These are phyloP conservation scores for Macaria liturata DNA, from an alignment of 2,888 invertebrate species.

Conservation along the genomic window DNA sequence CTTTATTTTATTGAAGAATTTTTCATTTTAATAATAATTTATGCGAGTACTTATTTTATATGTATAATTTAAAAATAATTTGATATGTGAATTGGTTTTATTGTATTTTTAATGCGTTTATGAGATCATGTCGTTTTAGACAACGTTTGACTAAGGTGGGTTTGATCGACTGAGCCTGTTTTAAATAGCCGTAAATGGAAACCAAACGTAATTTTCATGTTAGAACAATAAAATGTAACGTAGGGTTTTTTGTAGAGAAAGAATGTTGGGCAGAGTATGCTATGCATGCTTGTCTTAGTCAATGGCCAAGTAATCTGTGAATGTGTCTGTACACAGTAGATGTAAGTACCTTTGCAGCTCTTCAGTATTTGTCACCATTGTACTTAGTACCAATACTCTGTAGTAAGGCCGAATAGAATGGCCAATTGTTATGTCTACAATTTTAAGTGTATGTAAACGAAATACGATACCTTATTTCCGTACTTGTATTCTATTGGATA, in stretches of 20 bases:
- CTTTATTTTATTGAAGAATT: conserved; percentile 38
- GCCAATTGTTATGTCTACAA: background rate
- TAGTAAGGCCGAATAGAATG: conserved; percentile 4
- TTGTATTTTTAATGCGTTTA: conserved; percentile 20
- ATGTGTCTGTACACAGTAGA: conserved; percentile 37
- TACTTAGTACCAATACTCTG: conserved; percentile 42
- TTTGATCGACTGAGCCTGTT: conserved; percentile 59
- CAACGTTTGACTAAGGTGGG: conserved; percentile 46
- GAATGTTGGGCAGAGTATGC: conserved; percentile 47
- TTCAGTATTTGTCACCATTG: conserved; percentile 48
- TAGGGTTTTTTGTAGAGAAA: conserved; percentile 34
- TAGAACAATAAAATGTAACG: conserved; percentile 38
- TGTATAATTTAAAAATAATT: too few relatives aligned
- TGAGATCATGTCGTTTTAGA: conserved; percentile 1
- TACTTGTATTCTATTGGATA: too few relatives aligned
- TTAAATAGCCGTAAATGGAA: conserved; percentile 40
- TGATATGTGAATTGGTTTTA: conserved; percentile 26
- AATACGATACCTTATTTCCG: background rate
- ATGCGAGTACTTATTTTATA: conserved; percentile 53
- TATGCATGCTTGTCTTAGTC: conserved; percentile 51
- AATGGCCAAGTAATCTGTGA: conserved; percentile 39
- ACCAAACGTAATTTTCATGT: conserved; percentile 35
- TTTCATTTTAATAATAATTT: conserved; percentile 14
- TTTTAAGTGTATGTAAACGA: background rate
- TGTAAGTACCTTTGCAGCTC: conserved; percentile 40